phyloP scores from a whole-genome alignment of 2,888 invertebrate species.

The Hyppa rectilinea region DNA sequence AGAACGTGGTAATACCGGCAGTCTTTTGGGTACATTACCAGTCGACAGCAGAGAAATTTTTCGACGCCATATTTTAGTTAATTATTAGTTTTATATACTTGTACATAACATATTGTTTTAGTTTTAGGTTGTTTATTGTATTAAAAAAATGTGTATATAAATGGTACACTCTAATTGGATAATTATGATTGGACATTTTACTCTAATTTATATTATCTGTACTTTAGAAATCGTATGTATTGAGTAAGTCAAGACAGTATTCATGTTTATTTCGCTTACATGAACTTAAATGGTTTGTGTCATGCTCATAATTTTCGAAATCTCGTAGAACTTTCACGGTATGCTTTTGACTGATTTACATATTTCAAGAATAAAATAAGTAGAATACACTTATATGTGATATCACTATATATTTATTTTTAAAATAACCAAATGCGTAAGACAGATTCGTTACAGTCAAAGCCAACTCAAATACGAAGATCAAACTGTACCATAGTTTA shows the following conservation, averaged over 20 bases:
- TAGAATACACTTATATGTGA: too few species aligned
- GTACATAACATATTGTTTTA: too few species aligned
- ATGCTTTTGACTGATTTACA: constrained; percentile 8
- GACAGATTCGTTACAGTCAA: not conserved
- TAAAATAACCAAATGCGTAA: too few species aligned
- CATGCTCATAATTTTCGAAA: constrained; percentile 1
- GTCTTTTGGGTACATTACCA: too few species aligned
- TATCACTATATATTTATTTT: too few species aligned
- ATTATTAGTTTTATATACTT: too few species aligned
- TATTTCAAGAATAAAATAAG: constrained; percentile 7
- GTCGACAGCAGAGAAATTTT: too few species aligned
- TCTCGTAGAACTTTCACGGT: not conserved
- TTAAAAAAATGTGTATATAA: too few species aligned
- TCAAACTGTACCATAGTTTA: not conserved
- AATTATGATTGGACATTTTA: not conserved
- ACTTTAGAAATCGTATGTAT: not conserved
- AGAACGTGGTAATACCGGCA: too few species aligned
- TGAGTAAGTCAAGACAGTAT: not conserved
- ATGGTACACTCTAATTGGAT: too few species aligned
- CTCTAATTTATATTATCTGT: not conserved
- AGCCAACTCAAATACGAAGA: not conserved
- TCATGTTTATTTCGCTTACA: not conserved
- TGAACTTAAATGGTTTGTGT: not conserved
- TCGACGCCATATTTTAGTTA: too few species aligned
- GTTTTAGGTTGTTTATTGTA: too few species aligned